phyloP scores from a whole-genome alignment of 2,797 vertebrate genomes.

The Phalanger gymnotis region DNA sequence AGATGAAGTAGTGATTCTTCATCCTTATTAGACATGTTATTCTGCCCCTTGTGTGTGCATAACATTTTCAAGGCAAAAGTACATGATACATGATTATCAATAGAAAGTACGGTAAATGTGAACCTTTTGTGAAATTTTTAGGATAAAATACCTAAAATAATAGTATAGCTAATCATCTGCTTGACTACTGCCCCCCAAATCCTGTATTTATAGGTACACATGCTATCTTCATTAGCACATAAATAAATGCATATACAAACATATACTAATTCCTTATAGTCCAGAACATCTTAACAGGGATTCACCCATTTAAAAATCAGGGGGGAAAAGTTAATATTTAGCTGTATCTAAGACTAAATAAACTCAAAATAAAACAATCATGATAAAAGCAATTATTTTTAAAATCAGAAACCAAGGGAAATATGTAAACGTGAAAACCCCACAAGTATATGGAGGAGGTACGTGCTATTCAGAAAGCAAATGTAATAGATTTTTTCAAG shows the following conservation, averaged over 20 bases:
- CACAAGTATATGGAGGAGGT: background rate
- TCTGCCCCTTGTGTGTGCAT: background rate
- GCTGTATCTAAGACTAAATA: background rate
- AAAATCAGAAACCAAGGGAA: background rate
- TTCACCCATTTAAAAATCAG: background rate
- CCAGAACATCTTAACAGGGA: background rate
- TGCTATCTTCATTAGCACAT: background rate
- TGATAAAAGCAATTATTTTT: too few relatives aligned
- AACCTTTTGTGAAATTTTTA: background rate
- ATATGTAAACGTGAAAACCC: background rate
- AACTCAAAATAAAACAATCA: background rate
- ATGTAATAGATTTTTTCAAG: background rate
- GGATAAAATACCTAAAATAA: slow-evolving; percentile 17
- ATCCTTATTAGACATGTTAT: background rate
- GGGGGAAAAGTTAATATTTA: background rate
- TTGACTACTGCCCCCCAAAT: background rate
- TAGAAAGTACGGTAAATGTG: background rate
- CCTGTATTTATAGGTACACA: background rate
- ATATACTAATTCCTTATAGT: background rate
- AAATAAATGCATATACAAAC: background rate
- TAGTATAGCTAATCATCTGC: background rate
- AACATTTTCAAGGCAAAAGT: background rate
- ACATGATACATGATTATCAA: background rate
- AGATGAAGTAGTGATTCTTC: slow-evolving; percentile 10
- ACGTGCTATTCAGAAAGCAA: background rate